Conservation (phyloP, 2,888 invertebrate genomes). For the Mimumesa dahlbomi region DNA sequence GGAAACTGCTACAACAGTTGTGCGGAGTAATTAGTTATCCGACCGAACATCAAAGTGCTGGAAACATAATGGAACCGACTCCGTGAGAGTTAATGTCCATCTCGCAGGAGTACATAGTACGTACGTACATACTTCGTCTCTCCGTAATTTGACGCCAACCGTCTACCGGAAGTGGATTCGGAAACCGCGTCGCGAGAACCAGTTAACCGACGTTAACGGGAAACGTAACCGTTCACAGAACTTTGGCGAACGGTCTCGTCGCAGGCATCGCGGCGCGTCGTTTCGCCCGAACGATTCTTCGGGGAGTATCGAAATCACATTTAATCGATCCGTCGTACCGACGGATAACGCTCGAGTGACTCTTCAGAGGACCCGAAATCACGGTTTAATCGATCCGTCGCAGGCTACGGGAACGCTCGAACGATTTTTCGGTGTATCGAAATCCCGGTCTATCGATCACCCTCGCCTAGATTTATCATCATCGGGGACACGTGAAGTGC, state of each 20-base stretch:
- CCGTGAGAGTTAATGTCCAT: conserved; percentile 35
- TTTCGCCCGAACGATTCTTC: conserved; percentile 32
- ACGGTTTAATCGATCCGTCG: conserved; percentile 44
- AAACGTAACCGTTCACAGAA: conserved; percentile 52
- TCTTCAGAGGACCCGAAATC: conserved; percentile 27
- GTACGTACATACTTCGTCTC: no score
- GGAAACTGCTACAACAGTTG: no score
- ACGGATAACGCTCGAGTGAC: conserved; percentile 20
- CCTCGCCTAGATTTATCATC: not conserved
- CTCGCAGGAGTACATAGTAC: conserved; percentile 39
- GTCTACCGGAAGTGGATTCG: conserved; percentile 68
- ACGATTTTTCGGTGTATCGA: conserved; percentile 26
- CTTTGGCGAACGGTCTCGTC: conserved; percentile 26
- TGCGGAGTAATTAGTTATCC: no score
- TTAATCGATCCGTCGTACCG: conserved; percentile 24
- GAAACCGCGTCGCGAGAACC: conserved; percentile 62
- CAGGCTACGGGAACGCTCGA: conserved; percentile 16
- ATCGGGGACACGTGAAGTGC: no score
- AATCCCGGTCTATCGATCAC: conserved; percentile 30
- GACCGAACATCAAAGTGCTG: conserved; percentile 28
- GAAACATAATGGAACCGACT: not conserved
- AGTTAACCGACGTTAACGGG: conserved; percentile 65
- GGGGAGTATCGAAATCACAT: conserved; percentile 26
- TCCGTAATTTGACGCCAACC: conserved; percentile 63
- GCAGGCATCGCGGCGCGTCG: not conserved